phyloP scores from a whole-genome alignment of 2,113 vertebrate genomes.

The Rissa tridactyla region DNA sequence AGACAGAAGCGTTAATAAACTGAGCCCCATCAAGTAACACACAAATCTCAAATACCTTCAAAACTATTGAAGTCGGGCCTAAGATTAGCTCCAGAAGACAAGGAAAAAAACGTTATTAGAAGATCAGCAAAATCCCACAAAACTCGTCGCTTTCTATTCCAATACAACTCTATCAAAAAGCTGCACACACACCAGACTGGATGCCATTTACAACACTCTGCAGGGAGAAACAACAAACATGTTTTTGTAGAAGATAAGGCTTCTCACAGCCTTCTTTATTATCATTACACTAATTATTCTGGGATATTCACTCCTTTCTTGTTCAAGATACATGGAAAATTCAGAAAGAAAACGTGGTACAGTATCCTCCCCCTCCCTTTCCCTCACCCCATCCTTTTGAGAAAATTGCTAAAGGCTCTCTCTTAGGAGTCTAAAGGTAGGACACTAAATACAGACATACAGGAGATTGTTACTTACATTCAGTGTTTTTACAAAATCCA shows the following conservation, averaged over 20 bases:
- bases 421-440: not conserved
- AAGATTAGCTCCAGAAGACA: not conserved
- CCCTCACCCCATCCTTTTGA: not conserved
- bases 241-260: not conserved
- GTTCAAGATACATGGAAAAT: not conserved
- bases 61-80: not conserved
- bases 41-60: not conserved
- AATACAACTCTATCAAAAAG: not conserved
- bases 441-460: not conserved
- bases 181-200: not conserved
- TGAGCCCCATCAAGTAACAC: not conserved
- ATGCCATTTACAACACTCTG: not conserved
- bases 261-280: not conserved
- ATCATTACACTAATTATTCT: not conserved
- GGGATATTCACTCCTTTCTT: not conserved
- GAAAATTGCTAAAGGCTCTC: not conserved
- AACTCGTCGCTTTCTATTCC: not conserved
- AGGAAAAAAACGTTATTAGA: not conserved
- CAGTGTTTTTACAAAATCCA: conserved; percentile 39
- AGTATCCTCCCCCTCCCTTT: not conserved
- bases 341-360: not conserved
- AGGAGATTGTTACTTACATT: not conserved
- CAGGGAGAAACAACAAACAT: not conserved
- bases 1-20: not conserved
- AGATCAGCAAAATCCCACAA: not conserved